phyloP scores from a whole-genome alignment of 2,113 vertebrate species.

The Rana temporaria region DNA sequence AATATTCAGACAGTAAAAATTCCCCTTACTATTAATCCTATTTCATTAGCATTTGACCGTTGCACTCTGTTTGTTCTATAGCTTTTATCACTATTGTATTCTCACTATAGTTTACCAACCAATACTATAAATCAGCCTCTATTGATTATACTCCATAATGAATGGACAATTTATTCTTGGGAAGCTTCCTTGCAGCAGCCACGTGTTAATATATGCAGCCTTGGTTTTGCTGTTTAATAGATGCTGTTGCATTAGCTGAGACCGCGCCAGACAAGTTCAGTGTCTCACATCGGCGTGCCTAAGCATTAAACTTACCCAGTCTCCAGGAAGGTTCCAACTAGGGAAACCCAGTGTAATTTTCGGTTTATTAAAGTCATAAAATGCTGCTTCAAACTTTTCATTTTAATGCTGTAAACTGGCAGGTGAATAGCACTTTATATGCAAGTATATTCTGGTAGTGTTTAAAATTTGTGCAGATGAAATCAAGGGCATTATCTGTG shows the following conservation, averaged over 20 bases:
- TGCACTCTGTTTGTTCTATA: constrained; percentile 14
- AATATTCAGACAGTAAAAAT: constrained; percentile 40
- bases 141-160: constrained; percentile 36
- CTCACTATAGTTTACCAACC: constrained; percentile 42
- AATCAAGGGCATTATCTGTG: no score
- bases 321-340: constrained; percentile 5
- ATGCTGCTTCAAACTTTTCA: background rate
- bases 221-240: constrained; percentile 5
- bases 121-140: constrained; percentile 14
- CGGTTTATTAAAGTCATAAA: constrained; percentile 11
- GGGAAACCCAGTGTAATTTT: constrained; percentile 21
- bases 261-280: constrained; percentile 18
- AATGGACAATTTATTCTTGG: constrained; percentile 40
- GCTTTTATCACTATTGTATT: constrained; percentile 42
- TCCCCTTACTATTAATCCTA: constrained; percentile 32
- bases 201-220: constrained; percentile 29
- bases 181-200: background rate
- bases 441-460: no score
- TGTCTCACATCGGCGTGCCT: constrained; percentile 2
- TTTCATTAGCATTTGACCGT: constrained; percentile 47
- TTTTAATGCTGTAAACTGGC: background rate
- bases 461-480: no score
- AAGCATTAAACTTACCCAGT: background rate
- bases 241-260: constrained; percentile 38
- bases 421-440: constrained; percentile 3